Evolutionary conservation across 2,797 vertebrate species (phyloP).

Genomic region (Myotis vivesi): DNA sequence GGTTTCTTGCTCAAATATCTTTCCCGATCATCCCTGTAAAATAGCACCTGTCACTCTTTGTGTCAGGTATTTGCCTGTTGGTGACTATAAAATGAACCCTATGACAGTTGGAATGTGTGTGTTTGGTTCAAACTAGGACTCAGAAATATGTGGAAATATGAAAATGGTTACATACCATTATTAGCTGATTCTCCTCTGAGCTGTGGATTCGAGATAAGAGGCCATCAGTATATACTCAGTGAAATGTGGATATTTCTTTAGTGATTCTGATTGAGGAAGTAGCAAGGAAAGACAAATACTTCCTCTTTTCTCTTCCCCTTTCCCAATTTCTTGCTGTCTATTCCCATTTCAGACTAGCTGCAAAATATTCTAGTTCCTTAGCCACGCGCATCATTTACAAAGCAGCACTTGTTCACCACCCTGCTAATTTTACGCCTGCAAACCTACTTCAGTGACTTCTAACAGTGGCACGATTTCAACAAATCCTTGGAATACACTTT

Average conservation of each 20-base stretch:
- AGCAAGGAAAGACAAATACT: background rate
- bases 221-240: background rate
- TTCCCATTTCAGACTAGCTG: background rate
- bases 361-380: background rate
- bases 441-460: constrained; percentile 68
- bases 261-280: background rate
- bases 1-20: background rate
- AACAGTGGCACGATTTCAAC: constrained; percentile 64
- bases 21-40: background rate
- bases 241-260: background rate
- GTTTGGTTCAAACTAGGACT: background rate
- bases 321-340: background rate
- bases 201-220: constrained; percentile 8
- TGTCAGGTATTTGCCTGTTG: background rate
- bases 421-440: constrained; percentile 57
- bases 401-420: background rate
- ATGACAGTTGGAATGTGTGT: background rate
- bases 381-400: background rate
- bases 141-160: background rate
- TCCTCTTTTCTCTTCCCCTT: background rate
- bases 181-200: background rate
- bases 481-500: constrained; percentile 64
- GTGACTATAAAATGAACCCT: background rate
- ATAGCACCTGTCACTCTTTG: background rate
- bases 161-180: background rate